phyloP scores from a whole-genome alignment of 2,113 vertebrate genomes.

The Mesocricetus auratus region DNA sequence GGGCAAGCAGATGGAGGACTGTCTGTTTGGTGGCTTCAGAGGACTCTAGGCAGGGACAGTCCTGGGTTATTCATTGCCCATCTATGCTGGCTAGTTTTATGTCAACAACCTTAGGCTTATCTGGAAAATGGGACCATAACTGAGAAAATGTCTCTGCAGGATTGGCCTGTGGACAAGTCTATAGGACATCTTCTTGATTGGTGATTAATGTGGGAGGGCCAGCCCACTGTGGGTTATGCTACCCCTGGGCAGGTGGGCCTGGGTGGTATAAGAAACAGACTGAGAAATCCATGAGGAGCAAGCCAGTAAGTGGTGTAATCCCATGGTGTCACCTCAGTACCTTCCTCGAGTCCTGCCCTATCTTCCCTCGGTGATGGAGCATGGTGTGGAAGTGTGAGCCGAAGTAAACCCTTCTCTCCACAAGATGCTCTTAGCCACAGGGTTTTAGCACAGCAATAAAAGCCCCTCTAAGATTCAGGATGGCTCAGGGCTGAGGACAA shows the following conservation, averaged over 20 bases:
- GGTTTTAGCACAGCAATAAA: background rate
- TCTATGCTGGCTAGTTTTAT: background rate
- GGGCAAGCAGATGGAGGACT: rapidly evolving
- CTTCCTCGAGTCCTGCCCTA: background rate
- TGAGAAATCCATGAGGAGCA: background rate
- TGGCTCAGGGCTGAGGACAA: background rate
- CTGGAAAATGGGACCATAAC: background rate
- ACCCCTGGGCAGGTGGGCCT: background rate
- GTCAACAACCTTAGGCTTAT: background rate
- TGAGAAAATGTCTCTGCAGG: background rate
- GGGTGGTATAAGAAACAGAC: background rate
- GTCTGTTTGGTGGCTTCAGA: rapidly evolving
- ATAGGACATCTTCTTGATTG: background rate
- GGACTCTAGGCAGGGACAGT: too few relatives aligned
- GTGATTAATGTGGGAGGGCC: background rate
- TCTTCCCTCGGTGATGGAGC: too few relatives aligned
- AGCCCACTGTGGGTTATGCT: background rate
- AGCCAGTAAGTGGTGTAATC: background rate
- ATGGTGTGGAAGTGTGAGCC: background rate
- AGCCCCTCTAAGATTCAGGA: background rate
- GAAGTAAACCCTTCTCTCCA: background rate
- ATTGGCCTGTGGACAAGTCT: background rate
- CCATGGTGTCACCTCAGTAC: background rate
- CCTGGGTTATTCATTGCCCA: background rate
- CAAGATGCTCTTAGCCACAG: background rate